Conservation (phyloP, 1,140 invertebrate species). For the Drosophila fuyamai region DNA sequence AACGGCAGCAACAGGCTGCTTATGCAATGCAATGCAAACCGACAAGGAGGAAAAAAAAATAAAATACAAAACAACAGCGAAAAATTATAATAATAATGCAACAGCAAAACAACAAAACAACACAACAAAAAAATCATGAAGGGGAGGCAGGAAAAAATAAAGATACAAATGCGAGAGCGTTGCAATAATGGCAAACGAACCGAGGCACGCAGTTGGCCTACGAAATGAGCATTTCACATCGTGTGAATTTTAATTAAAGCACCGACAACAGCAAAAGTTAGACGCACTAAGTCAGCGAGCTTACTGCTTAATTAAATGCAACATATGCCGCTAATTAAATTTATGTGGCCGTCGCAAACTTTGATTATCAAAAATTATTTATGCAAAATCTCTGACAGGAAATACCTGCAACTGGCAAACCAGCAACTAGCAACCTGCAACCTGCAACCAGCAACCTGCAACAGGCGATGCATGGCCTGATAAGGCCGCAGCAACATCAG, state of each 20-base stretch:
- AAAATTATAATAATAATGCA: slow-evolving; percentile 76
- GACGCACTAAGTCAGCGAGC: slow-evolving; percentile 53
- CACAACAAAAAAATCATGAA: slow-evolving; percentile 18
- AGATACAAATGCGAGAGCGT: slow-evolving; percentile 52
- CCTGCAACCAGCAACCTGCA: slow-evolving; percentile 38
- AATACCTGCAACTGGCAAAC: slow-evolving; percentile 69
- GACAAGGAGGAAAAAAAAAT: slow-evolving; percentile 33
- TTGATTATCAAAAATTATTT: slow-evolving; percentile 83
- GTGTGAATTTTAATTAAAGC: slow-evolving; percentile 81
- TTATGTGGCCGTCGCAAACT: slow-evolving; percentile 78
- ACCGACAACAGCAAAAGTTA: slow-evolving; percentile 40
- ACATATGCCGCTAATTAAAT: slow-evolving; percentile 82
- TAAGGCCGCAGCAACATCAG: slow-evolving; percentile 35
- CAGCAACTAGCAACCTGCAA: slow-evolving; percentile 6
- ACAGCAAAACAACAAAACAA: slow-evolving; percentile 24
- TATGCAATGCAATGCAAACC: slow-evolving; percentile 54
- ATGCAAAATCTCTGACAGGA: slow-evolving; percentile 81
- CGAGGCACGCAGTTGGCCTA: slow-evolving; percentile 75
- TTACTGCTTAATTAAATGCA: slow-evolving; percentile 82
- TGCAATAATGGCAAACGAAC: slow-evolving; percentile 63
- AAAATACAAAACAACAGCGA: slow-evolving; percentile 64
- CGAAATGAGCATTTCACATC: slow-evolving; percentile 78
- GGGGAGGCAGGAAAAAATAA: slow-evolving; percentile 48
- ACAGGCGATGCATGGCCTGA: slow-evolving; percentile 56
- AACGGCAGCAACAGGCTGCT: slow-evolving; percentile 71